Evolutionary conservation across 2,888 invertebrate genomes (phyloP), one percentile per base, ranked within the genome.

Genomic region (Pterostichus madidus): DNA sequence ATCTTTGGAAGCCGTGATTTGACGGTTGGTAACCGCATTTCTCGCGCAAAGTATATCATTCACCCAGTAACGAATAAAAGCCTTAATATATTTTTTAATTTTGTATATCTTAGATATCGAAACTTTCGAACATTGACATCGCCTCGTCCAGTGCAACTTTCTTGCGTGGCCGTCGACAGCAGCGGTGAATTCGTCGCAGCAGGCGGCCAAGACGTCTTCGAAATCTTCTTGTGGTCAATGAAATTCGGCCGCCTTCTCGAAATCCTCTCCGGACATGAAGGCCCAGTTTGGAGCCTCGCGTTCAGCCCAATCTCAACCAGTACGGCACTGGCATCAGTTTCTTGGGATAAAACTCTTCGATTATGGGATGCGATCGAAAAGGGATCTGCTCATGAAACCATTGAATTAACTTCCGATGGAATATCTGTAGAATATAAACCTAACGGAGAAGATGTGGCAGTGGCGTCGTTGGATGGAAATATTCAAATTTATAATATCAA

Each of bases 81-180:
- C 24, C 24, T 24, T 24, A 3, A 24, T 24, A 24, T 24, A 24
- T 24, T 24, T 24, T 24, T 24, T 24, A 2, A 24, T 24, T 24
- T 24, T 24, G 24, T 24, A 24, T 24, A 24, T 24, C n/a, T 35
- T 87, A 97, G 99, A 86, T 99, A 99, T 90, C 96, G 99, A 53
- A 99, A 99, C 90, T 99, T 99, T 91, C 94, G 98, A 71, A 99
- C 99, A 0, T 94, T 99, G 83, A 97, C 98, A 0, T 96, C 98
- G 0, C 98, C 98, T 0, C 93, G 94, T 71, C 95, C 97, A 0
- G 96, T 96, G 0, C 99, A 99, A 90, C 98, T 99, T 89, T 94
- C 96, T 10, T 97, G 97, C 88, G 93, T 98, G 0, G 94, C 97
- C 0, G 90, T 99, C 8, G 99, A 99, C 90, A 91, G 93, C 2